A percentile compares a stretch with the other conserved stretches of the same genome.
Conservation (phyloP, 2,113 vertebrate genomes). For the Myotis yumanensis region DNA sequence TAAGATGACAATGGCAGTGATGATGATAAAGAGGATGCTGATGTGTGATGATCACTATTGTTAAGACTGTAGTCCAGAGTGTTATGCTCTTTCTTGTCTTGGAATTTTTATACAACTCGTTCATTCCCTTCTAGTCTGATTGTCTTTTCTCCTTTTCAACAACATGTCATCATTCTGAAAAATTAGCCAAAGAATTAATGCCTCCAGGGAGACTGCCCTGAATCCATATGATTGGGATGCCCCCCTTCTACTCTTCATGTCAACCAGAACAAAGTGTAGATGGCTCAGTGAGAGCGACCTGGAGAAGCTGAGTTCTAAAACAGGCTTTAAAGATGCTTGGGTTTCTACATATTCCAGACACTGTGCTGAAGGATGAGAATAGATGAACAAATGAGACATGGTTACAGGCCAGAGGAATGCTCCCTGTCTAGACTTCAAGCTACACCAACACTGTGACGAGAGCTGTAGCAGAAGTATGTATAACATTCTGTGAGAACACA, state of each 20-base stretch:
- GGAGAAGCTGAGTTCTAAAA: not conserved
- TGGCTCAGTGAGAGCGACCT: not conserved
- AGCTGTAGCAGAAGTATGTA: not conserved
- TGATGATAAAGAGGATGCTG: not conserved
- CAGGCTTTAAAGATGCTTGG: not conserved
- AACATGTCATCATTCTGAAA: not conserved
- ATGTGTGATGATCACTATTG: not conserved
- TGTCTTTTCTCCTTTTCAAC: not conserved
- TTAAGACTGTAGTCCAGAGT: not conserved
- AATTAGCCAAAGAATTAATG: not conserved
- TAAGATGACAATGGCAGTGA: not conserved
- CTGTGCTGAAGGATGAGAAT: not conserved
- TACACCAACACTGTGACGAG: not conserved
- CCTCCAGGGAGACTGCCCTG: not conserved
- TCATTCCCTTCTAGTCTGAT: not conserved
- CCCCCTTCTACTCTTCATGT: not conserved
- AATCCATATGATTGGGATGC: not conserved
- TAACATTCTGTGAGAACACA: conserved; percentile 16
- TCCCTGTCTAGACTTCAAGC: not conserved
- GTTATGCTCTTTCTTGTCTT: not conserved
- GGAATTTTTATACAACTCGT: not conserved
- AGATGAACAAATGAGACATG: not conserved
- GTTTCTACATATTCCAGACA: not conserved
- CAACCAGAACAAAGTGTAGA: not conserved
- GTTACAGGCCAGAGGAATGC: not conserved